Evolutionary conservation across 2,888 invertebrate genomes (phyloP).

Genomic region (Nipponacmea schrenckii): DNA sequence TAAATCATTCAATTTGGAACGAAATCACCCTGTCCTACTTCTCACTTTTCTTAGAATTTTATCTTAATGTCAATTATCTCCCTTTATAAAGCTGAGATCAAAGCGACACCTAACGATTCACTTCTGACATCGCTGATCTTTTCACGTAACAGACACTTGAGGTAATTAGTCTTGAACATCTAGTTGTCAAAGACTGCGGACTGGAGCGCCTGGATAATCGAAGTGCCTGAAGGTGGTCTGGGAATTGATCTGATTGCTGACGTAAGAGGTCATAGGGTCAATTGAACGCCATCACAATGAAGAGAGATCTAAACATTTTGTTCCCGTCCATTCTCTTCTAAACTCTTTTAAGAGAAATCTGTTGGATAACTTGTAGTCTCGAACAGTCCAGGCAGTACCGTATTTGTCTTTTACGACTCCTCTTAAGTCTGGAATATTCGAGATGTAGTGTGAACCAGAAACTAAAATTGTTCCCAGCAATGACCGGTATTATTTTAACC

Average conservation of each 20-base stretch:
- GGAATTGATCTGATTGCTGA: conserved; percentile 2
- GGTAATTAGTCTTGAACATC: background rate
- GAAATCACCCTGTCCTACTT: too few relatives aligned
- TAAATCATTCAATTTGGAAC: too few relatives aligned
- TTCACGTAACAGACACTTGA: background rate
- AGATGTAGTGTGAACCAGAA: background rate
- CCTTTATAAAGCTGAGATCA: background rate
- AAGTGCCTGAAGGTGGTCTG: background rate
- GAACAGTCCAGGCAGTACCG: too few relatives aligned
- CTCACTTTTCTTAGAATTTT: background rate
- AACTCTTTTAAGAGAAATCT: too few relatives aligned
- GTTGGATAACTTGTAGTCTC: too few relatives aligned
- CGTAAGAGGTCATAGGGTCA: background rate
- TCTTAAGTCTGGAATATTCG: background rate
- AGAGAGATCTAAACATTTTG: too few relatives aligned
- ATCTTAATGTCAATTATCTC: conserved; percentile 3
- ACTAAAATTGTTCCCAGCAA: background rate
- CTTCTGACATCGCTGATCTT: background rate
- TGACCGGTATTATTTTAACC: conserved; percentile 1
- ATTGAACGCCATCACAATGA: background rate
- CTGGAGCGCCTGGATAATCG: background rate
- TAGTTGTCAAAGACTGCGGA: background rate
- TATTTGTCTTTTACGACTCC: too few relatives aligned
- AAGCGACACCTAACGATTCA: background rate
- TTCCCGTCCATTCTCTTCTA: too few relatives aligned